These are phyloP conservation scores for Synchiropus splendidus DNA, from an alignment of 2,113 vertebrate species.

Conservation along the genomic window DNA sequence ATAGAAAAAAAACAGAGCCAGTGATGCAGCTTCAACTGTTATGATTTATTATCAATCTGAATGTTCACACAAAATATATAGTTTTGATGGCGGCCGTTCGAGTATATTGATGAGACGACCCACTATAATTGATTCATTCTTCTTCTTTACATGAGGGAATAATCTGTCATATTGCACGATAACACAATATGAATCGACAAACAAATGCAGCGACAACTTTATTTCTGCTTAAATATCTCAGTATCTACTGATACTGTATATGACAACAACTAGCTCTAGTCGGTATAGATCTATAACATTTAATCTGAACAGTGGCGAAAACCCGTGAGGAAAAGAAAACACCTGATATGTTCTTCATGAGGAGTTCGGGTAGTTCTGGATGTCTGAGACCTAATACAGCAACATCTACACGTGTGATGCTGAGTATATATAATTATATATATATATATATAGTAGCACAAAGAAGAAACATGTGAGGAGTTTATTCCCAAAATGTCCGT, in stretches of 20 bases:
- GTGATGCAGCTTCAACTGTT: constrained; percentile 33
- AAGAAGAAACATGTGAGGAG: constrained; percentile 20
- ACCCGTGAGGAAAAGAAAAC: constrained; percentile 22
- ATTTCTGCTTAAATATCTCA: constrained; percentile 20
- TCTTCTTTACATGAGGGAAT: constrained; percentile 42
- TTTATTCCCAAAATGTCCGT: constrained; percentile 27
- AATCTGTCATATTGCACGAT: constrained; percentile 49
- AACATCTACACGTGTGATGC: constrained; percentile 38
- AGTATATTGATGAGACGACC: constrained; percentile 42
- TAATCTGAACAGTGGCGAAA: constrained; percentile 33
- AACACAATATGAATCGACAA: constrained; percentile 48
- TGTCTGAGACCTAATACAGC: constrained; percentile 5
- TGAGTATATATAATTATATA: constrained; percentile 28
- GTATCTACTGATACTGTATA: constrained; percentile 1
- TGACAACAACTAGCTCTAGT: too few species aligned
- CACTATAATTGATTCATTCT: constrained; percentile 45
- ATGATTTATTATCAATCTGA: constrained; percentile 59
- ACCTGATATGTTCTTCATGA: constrained; percentile 31
- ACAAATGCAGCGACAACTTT: constrained; percentile 32
- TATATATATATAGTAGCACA: constrained; percentile 32
- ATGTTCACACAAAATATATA: constrained; percentile 67
- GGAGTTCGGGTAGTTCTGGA: constrained; percentile 6
- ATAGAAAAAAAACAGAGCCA: constrained; percentile 15
- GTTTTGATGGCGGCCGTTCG: constrained; percentile 43
- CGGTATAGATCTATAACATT: constrained; percentile 33